Evolutionary conservation across 2,797 vertebrate genomes (phyloP).

Genomic region (Enteromius mattozi): DNA sequence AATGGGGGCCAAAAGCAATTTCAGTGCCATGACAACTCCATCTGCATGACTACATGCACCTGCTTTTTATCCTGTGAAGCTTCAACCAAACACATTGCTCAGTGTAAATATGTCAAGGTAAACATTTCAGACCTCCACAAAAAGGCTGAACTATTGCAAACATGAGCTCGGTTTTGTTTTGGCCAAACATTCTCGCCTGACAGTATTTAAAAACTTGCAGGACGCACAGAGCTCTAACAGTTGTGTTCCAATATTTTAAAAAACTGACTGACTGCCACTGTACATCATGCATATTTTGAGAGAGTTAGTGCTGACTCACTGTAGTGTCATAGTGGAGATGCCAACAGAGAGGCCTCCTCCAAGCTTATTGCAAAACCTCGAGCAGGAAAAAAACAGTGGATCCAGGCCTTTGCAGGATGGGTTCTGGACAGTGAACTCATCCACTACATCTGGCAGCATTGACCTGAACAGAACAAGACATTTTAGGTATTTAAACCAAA

Average conservation of each 20-base stretch:
- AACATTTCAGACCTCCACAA: background rate
- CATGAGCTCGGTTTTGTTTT: conserved; percentile 25
- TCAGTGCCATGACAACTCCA: conserved; percentile 69
- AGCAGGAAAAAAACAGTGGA: conserved; percentile 81
- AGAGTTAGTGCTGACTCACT: conserved; percentile 71
- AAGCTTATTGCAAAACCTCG: conserved; percentile 82
- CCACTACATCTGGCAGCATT: conserved; percentile 81
- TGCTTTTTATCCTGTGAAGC: conserved; percentile 78
- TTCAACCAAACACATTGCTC: conserved; percentile 52
- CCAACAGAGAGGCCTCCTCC: conserved; percentile 76
- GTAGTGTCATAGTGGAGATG: conserved; percentile 78
- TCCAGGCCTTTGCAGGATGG: conserved; percentile 74
- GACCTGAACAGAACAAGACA: conserved; percentile 70
- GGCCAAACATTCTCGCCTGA: background rate
- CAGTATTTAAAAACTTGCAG: conserved; percentile 11
- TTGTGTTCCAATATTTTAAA: background rate
- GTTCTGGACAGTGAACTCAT: conserved; percentile 75
- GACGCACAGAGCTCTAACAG: background rate
- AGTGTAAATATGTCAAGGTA: background rate
- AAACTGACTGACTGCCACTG: conserved; percentile 12
- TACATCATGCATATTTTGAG: conserved; percentile 20
- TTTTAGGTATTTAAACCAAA: background rate
- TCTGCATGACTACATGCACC: conserved; percentile 70
- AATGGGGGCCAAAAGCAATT: conserved; percentile 75
- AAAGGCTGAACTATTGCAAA: conserved; percentile 13